phyloP scores from a whole-genome alignment of 2,797 vertebrate genomes.

The Mus spretus region DNA sequence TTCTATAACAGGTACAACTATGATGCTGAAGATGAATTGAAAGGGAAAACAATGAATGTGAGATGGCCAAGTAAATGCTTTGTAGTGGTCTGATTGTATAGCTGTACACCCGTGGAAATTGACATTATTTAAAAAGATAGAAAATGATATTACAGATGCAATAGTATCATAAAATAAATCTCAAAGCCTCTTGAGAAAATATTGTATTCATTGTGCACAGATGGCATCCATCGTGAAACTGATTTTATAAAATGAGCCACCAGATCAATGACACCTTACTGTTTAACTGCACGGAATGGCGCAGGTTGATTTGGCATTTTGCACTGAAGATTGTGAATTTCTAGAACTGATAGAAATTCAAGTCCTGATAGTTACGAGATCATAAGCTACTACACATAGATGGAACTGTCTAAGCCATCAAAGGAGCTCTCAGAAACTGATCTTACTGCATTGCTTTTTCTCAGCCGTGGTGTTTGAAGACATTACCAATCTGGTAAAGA shows the following conservation, averaged over 20 bases:
- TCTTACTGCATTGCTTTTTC: not conserved
- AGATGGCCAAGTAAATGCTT: not conserved
- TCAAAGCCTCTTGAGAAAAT: not conserved
- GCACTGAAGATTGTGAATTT: not conserved
- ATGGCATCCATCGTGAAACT: not conserved
- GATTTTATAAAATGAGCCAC: conserved; percentile 3
- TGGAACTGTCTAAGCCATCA: not conserved
- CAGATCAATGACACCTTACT: not conserved
- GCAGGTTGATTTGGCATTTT: not conserved
- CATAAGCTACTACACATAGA: not conserved
- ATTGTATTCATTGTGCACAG: not conserved
- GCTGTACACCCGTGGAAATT: not conserved
- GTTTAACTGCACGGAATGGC: not conserved
- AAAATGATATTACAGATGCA: not conserved
- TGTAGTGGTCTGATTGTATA: not conserved
- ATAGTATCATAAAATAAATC: not conserved
- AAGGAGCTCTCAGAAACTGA: not conserved
- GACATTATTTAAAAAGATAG: not conserved
- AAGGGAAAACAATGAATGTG: not conserved
- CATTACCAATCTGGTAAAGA: not conserved
- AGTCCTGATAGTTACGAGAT: not conserved
- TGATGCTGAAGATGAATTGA: not conserved
- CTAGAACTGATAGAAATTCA: not conserved
- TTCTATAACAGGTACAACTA: not conserved
- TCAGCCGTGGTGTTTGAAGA: not conserved